Evolutionary conservation across 2,888 invertebrate genomes (phyloP), one percentile per base, ranked within the genome.

Genomic region (Artemia sinica): DNA sequence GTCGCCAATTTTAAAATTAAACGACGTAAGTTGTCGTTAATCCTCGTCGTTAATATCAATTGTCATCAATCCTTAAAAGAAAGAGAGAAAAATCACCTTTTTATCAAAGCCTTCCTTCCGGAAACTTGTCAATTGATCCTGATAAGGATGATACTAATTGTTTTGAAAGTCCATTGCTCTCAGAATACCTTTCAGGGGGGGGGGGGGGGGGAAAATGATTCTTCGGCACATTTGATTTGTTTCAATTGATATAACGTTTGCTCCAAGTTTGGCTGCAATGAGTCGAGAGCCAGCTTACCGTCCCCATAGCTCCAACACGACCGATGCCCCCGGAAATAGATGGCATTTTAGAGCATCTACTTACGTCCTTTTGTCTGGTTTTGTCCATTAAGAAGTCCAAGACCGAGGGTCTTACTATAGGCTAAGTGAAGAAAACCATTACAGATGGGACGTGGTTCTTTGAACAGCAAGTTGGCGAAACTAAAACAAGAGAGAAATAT

Each of bases 321-420:
- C 84, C 0, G 84, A 79, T 10, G 84, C 83, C 49, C 84, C 79
- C 1, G 77, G 76, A 6, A 76, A 80, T 11, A 90, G 75, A 67
- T 82, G 80, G 72, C 85, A 81, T 73, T 83, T 81, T 7, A 93
- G 77, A 14, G 84, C 80, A 49, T 79, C 76, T 8, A 87, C 74
- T 75, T 85, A 87, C 72, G n/a, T 83, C 84, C 67, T 84, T 82
- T 74, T 85, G 86, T 70, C 89, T 80, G 68, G 75, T 78, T 0
- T 80, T 77, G 74, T 93, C n/a, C 89, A 76, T 93, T 95, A 67
- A 95, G 78, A 80, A 91, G 89, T 0, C 89, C 91, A 10, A 97
- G 84, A 70, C n/a, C 93, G 84, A 2, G 87, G 87, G n/a, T n/a
- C 73, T 93, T 83, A 0, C 91, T 86, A 75, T 86, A 84, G 0